Conservation (phyloP, 2,113 vertebrate genomes). For the Clarias macrocephalus region DNA sequence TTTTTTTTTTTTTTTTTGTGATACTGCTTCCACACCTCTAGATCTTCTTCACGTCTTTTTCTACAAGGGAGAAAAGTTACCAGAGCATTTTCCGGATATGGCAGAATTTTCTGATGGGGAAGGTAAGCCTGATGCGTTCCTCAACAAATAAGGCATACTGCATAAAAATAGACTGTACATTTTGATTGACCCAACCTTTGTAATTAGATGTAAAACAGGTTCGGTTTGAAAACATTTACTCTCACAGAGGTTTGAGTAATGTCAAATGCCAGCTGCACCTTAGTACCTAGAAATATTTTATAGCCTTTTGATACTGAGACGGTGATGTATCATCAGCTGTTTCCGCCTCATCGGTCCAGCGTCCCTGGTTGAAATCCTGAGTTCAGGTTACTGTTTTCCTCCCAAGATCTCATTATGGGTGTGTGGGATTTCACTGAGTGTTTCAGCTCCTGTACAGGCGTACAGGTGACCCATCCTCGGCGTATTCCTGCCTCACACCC, state of each 20-base stretch:
- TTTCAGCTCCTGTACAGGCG: not conserved
- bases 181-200: not conserved
- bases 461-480: too few species aligned
- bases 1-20: not conserved
- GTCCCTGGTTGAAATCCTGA: not conserved
- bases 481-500: too few species aligned
- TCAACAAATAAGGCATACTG: not conserved
- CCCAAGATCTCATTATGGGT: not conserved
- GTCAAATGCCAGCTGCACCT: not conserved
- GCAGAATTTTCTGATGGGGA: constrained; percentile 87
- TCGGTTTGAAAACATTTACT: not conserved
- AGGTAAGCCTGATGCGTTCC: constrained; percentile 70
- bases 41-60: constrained; percentile 92
- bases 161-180: not conserved
- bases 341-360: not conserved
- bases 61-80: constrained; percentile 89
- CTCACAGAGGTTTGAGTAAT: not conserved
- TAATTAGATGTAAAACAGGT: not conserved
- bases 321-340: not conserved
- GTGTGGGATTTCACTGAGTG: not conserved
- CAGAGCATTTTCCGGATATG: constrained; percentile 86
- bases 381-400: not conserved
- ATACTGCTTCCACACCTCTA: constrained; percentile 55
- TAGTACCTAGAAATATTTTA: not conserved
- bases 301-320: not conserved